phyloP scores from a whole-genome alignment of 2,113 vertebrate genomes.

The Forbesichthys papilliferus region DNA sequence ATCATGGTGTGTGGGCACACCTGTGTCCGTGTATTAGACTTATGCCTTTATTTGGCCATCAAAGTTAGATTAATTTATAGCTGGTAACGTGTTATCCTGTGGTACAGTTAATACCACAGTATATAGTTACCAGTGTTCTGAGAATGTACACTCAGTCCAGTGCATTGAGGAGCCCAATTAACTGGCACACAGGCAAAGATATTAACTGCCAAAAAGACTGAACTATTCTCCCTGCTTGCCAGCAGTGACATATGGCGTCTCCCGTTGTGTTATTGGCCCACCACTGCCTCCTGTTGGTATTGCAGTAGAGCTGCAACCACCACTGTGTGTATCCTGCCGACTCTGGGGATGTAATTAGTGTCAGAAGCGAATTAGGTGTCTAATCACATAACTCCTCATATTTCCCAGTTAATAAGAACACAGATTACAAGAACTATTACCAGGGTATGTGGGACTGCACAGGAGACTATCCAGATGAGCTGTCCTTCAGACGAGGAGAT shows the following conservation, averaged over 20 bases:
- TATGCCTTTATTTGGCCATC: neutral
- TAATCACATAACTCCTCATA: constrained; percentile 7
- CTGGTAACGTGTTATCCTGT: too few species aligned
- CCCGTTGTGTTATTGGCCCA: constrained; percentile 27
- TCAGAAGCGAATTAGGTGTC: constrained; percentile 3
- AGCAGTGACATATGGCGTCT: neutral
- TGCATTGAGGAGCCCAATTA: neutral
- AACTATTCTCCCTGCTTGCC: neutral
- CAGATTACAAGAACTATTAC: constrained; percentile 91
- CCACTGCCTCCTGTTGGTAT: constrained; percentile 66
- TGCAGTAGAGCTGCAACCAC: neutral
- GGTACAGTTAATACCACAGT: neutral
- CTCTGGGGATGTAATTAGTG: neutral
- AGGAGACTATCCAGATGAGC: constrained; percentile 84
- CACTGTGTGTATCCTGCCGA: constrained; percentile 1
- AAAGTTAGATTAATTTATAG: neutral
- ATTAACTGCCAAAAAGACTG: neutral
- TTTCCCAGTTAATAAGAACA: constrained; percentile 79
- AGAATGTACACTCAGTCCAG: neutral
- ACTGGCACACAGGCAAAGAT: neutral
- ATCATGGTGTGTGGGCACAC: too few species aligned
- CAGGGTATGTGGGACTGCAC: constrained; percentile 93
- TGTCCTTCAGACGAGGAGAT: constrained; percentile 94
- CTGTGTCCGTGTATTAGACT: too few species aligned
- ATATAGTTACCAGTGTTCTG: neutral